A percentile compares a stretch with the other conserved stretches of the same genome.
Conservation (phyloP, 2,797 vertebrate genomes). For the Apodemus agrarius region DNA sequence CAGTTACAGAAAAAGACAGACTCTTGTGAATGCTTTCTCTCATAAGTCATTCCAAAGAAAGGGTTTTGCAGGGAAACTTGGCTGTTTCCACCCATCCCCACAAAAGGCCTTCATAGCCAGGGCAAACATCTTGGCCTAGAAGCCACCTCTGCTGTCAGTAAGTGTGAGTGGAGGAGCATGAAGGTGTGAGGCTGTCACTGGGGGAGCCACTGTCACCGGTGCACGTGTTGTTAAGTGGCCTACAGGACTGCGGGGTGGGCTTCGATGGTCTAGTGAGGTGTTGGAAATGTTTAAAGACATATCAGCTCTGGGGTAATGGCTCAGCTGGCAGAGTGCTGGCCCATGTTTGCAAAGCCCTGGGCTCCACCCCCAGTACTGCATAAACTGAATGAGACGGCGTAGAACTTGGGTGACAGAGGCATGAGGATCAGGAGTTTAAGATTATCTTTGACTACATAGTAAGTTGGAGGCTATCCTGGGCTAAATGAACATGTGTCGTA, state of each 20-base stretch:
- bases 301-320: background rate
- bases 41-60: background rate
- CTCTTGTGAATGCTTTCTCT: background rate
- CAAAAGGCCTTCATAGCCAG: constrained; percentile 19
- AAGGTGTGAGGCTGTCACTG: too few species aligned
- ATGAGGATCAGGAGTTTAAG: background rate
- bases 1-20: background rate
- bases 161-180: background rate
- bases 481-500: background rate
- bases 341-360: background rate
- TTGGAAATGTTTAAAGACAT: background rate
- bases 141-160: constrained; percentile 16
- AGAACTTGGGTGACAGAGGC: background rate
- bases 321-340: background rate
- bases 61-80: background rate
- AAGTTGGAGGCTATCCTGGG: background rate
- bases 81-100: background rate
- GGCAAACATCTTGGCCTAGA: constrained; percentile 43
- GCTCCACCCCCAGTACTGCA: background rate
- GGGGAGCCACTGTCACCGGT: background rate
- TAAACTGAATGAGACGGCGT: background rate
- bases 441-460: background rate
- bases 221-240: background rate
- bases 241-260: background rate
- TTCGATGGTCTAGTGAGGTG: background rate